Evolutionary conservation across 2,113 vertebrate species (phyloP), one percentile per base, ranked within the genome.

Genomic region (Burhinus oedicnemus): DNA sequence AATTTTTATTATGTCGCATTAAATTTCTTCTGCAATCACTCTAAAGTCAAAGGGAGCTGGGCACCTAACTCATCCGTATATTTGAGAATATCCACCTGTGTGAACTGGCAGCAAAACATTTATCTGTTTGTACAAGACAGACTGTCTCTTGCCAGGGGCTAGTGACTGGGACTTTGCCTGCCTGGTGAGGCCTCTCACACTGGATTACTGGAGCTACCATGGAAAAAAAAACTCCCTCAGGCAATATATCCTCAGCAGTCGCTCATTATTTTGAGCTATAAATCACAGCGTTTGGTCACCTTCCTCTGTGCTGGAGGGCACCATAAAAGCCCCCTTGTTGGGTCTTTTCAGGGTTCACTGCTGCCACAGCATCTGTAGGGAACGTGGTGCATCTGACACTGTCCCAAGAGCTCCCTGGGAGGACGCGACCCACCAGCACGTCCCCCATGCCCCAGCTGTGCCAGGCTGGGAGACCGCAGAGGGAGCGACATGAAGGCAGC

Each of bases 371-470:
- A 64, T 17, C 44, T 38, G 10, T 47, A 27, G 54, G 29, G 44
- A 34, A 36, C 0, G 0, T 8, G 36, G 15, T 30, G 44, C 58
- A 29, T 64, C 58, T 62, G 25, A 83, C 17, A 22, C n/a, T 54
- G 45, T 36, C 21, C 17, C 3, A 9, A 20, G 51, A 82, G 51
- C 51, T 74, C 20, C 26, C 23, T 11, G 18, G 42, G n/a, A 83
- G 21, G 45, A 44, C 0, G 1, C 12, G n/a, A 45, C 22, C 23
- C 30, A 68, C 18, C 29, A 52, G 38, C 15, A 10, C 0, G 0
- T n/a, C 32, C 21, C 60, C 40, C 2, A 1, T 11, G 26, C 42
- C 40, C 27, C 47, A 84, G 47, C 60, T 81, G 27, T 49, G 27
- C 47, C 61, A 23, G 65, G n/a, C 22, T 84, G 51, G 15, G 52